phyloP scores from a whole-genome alignment of 2,797 vertebrate genomes.

The Helicolenus hilgendorfi region DNA sequence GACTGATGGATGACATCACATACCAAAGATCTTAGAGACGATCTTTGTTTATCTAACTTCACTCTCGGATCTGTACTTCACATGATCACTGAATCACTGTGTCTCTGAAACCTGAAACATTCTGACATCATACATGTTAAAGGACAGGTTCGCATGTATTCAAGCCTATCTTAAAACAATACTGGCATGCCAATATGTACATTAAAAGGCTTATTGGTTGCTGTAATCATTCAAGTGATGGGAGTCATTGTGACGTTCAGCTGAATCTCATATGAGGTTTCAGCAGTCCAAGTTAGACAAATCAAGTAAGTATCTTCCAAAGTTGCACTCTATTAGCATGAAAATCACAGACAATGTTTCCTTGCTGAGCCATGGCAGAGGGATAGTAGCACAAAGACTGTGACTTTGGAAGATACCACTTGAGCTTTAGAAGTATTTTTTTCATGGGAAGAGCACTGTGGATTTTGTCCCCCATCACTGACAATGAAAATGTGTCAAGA shows the following conservation, averaged over 20 bases:
- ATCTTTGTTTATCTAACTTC: conserved; percentile 3
- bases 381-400: too few species aligned
- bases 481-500: too few species aligned
- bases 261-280: neutral
- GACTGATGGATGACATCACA: conserved; percentile 1
- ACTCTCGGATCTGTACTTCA: neutral
- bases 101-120: neutral
- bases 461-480: too few species aligned
- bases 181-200: neutral
- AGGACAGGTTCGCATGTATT: neutral
- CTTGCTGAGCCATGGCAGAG: too few species aligned
- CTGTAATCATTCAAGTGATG: neutral
- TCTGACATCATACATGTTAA: neutral
- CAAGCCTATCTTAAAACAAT: neutral
- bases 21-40: neutral
- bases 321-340: too few species aligned
- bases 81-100: neutral
- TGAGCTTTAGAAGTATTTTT: too few species aligned
- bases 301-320: neutral
- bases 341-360: neutral
- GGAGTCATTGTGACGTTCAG: neutral
- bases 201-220: neutral
- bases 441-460: too few species aligned
- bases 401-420: too few species aligned
- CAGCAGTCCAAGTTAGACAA: neutral